phyloP scores from a whole-genome alignment of 2,797 vertebrate genomes.

The Crax fasciolata region DNA sequence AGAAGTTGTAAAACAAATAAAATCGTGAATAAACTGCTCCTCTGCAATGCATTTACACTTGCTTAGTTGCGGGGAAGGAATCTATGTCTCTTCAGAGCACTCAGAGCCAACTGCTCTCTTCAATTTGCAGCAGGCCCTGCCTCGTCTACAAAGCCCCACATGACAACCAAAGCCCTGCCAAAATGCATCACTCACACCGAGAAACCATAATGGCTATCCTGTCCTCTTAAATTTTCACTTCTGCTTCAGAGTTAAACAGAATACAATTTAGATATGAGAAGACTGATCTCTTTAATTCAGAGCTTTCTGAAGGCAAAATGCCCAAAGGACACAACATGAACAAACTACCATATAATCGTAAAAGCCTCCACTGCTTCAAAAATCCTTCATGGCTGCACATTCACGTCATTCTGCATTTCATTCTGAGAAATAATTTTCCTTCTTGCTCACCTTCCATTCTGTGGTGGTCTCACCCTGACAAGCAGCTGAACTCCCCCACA shows the following conservation, averaged over 20 bases:
- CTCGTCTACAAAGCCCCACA: constrained; percentile 34
- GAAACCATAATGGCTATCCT: background rate
- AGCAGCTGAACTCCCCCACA: too few relatives aligned
- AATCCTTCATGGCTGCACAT: background rate
- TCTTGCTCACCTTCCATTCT: background rate
- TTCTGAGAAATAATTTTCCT: background rate
- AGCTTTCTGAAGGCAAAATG: background rate
- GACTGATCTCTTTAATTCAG: background rate
- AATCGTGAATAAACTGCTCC: background rate
- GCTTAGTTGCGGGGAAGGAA: background rate
- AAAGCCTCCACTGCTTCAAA: background rate
- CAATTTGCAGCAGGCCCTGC: constrained; percentile 24
- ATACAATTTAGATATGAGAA: background rate
- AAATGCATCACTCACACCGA: background rate
- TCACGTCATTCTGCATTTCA: background rate
- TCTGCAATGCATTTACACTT: background rate
- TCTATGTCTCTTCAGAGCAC: background rate
- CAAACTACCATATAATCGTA: background rate
- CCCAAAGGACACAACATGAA: background rate
- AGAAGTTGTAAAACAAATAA: background rate
- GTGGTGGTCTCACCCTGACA: too few relatives aligned
- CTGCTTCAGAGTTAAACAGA: background rate
- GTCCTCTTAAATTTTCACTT: background rate
- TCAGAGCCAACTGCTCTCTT: constrained; percentile 1
- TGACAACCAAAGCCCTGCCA: constrained; percentile 20